These are phyloP conservation scores for Parambassis ranga DNA, from an alignment of 2,797 vertebrate genomes.

Conservation along the genomic window DNA sequence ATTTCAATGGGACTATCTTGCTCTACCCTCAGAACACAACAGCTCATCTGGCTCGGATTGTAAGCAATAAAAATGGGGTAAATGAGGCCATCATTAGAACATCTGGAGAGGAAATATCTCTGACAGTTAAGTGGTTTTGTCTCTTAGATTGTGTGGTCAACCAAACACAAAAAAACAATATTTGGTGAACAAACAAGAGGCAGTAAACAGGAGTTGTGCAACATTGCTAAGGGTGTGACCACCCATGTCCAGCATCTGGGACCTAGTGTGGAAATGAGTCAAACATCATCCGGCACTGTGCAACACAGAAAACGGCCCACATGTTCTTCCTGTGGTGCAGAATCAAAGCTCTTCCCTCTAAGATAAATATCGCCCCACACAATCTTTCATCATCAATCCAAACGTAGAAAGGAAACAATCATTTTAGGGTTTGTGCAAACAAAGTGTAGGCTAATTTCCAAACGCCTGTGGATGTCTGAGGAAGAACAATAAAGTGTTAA, in stretches of 20 bases:
- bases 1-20: background rate
- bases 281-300: conserved; percentile 10
- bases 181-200: conserved; percentile 21
- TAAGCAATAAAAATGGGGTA: conserved; percentile 29
- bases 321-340: conserved; percentile 40
- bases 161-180: conserved; percentile 21
- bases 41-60: conserved; percentile 32
- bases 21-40: background rate
- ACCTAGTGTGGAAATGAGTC: conserved; percentile 35
- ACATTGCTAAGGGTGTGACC: conserved; percentile 46
- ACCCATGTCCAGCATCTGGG: conserved; percentile 60
- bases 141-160: conserved; percentile 17
- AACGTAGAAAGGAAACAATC: conserved; percentile 43
- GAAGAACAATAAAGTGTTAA: conserved; percentile 8
- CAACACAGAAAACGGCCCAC: conserved; percentile 33
- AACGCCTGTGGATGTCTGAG: conserved; percentile 15
- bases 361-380: conserved; percentile 48
- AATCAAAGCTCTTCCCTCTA: conserved; percentile 44
- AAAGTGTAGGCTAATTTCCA: conserved; percentile 28
- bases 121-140: conserved; percentile 18
- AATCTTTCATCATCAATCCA: conserved; percentile 40
- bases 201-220: conserved; percentile 31
- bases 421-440: conserved; percentile 30
- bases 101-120: conserved; percentile 40
- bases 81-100: conserved; percentile 32